phyloP scores from a whole-genome alignment of 2,113 vertebrate genomes.

The Ifrita kowaldi region DNA sequence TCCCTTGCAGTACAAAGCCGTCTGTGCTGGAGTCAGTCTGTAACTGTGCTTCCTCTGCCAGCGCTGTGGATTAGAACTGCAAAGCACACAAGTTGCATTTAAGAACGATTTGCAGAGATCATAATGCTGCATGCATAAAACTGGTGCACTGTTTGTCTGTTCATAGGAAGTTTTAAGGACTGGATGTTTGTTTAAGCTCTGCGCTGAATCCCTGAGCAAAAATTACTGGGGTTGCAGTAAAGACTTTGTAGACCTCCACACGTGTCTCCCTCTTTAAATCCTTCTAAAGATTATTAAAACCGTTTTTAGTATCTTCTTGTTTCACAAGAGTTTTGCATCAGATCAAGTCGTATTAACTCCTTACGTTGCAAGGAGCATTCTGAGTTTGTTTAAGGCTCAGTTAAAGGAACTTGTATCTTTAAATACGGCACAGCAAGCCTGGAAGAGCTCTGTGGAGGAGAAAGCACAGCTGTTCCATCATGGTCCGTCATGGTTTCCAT shows the following conservation, averaged over 20 bases:
- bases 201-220: neutral
- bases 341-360: conserved; percentile 11
- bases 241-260: neutral
- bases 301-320: neutral
- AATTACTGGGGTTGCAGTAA: neutral
- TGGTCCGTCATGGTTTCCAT: conserved; percentile 1
- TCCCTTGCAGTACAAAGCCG: neutral
- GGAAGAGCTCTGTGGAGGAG: conserved; percentile 2
- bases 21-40: neutral
- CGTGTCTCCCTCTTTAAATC: neutral
- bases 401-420: conserved; percentile 51
- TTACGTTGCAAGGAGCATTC: neutral
- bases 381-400: conserved; percentile 36
- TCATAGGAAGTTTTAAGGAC: neutral
- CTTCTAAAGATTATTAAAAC: conserved; percentile 24
- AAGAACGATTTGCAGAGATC: neutral
- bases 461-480: conserved; percentile 54
- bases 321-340: conserved; percentile 7
- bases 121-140: neutral
- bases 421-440: neutral
- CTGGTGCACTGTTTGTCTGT: neutral
- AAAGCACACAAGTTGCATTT: neutral
- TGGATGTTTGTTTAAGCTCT: conserved; percentile 38
- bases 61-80: neutral
- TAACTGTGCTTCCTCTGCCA: neutral